phyloP scores from a whole-genome alignment of 2,888 invertebrate species.

The Hipparchia sbordonii region DNA sequence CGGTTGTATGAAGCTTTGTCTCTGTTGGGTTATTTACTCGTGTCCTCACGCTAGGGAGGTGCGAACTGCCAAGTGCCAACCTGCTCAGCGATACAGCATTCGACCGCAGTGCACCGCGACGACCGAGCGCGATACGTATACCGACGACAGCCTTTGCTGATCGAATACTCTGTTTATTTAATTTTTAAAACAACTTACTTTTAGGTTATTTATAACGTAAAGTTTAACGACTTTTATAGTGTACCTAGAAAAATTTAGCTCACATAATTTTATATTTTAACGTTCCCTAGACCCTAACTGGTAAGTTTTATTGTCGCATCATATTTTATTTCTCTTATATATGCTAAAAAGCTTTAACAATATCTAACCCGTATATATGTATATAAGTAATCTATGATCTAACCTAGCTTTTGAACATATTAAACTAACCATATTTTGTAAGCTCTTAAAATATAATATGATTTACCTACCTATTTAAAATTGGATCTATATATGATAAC shows the following conservation, averaged over 20 bases:
- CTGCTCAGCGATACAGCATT: constrained; percentile 49
- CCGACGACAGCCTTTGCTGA: constrained; percentile 76
- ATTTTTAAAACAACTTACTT: background rate
- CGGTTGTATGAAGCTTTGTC: too few relatives aligned
- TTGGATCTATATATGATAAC: too few relatives aligned
- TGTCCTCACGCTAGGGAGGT: constrained; percentile 34
- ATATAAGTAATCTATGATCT: too few relatives aligned
- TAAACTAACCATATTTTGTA: too few relatives aligned
- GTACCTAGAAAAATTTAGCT: background rate
- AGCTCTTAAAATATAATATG: too few relatives aligned
- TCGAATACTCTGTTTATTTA: constrained; percentile 55
- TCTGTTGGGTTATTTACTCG: too few relatives aligned
- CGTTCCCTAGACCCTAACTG: background rate
- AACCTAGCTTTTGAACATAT: too few relatives aligned
- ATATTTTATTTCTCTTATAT: background rate
- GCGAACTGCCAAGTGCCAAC: constrained; percentile 27
- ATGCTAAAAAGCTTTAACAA: background rate
- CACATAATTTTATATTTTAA: background rate
- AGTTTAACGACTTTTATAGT: constrained; percentile 4
- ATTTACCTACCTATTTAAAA: too few relatives aligned
- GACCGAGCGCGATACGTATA: constrained; percentile 64
- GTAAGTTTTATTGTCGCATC: constrained; percentile 10
- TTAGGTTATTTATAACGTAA: background rate
- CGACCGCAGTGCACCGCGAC: constrained; percentile 81
- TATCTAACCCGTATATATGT: too few relatives aligned